Evolutionary conservation across 2,888 invertebrate genomes (phyloP).

Genomic region (Drosophila barbarae): DNA sequence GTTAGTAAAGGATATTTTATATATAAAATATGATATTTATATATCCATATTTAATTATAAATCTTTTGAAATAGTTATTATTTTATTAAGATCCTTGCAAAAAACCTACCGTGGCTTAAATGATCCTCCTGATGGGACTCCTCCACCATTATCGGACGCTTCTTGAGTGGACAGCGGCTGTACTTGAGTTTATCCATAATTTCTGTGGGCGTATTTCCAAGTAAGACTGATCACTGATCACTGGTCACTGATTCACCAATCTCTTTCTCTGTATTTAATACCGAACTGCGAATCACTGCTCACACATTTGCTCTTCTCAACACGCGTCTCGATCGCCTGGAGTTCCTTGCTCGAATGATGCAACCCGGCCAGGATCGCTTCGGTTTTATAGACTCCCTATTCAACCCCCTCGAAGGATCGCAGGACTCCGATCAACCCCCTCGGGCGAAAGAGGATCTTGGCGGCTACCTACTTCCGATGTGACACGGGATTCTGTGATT

Average conservation of each 20-base stretch:
- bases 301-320: conserved; percentile 43
- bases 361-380: conserved; percentile 71
- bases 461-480: conserved; percentile 69
- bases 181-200: conserved; percentile 77
- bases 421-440: conserved; percentile 60
- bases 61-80: not conserved
- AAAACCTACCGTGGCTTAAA: conserved; percentile 66
- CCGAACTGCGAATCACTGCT: conserved; percentile 37
- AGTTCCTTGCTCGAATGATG: conserved; percentile 75
- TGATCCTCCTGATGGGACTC: conserved; percentile 50
- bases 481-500: conserved; percentile 49
- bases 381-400: conserved; percentile 68
- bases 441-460: conserved; percentile 51
- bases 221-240: conserved; percentile 20
- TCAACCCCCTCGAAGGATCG: conserved; percentile 49
- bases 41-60: not conserved
- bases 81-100: no score
- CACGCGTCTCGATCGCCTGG: conserved; percentile 62
- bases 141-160: conserved; percentile 75
- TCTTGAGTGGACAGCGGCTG: conserved; percentile 79
- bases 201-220: not conserved
- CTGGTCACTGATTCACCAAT: conserved; percentile 19
- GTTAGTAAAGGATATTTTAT: not conserved
- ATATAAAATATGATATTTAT: not conserved
- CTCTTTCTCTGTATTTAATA: conserved; percentile 16